Evolutionary conservation across 2,888 invertebrate genomes (phyloP), one percentile per base, ranked within the genome.

Genomic region (Drosophila dives): DNA sequence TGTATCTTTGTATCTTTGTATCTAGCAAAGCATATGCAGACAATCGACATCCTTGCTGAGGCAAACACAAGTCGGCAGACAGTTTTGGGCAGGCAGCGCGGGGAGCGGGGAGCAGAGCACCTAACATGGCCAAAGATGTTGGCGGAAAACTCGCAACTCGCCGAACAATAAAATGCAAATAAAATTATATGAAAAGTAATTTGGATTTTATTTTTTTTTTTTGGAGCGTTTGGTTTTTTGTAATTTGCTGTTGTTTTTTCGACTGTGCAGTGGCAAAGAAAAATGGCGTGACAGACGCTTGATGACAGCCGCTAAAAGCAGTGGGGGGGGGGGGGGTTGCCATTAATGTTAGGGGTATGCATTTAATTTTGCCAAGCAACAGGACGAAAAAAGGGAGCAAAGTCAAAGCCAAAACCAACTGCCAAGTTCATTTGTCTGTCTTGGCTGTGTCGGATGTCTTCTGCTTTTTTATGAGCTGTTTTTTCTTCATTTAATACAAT

Each of bases 401-500:
- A 48, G 42, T 36, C 65, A 63, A 63, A 40, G 40, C 29, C 32
- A 56, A 56, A 26, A 38, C 36, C 49, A 61, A 58, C 63, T 80
- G 81, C 65, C 78, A 81, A 75, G 72, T 80, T 82, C 62, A 77
- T 77, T 77, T 77, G 81, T 77, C 74, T 74, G 74, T 20, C 6
- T 40, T 34, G 71, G 33, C 69, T 72, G 58, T 48, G 64, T 62
- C 59, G 58, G 51, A 50, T 59, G 53, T 51, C 65, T 58, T 71
- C 64, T 54, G 64, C 0, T 75, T 80, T 75, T 75, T 77, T 80
- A 76, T 77, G 68, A 53, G 50, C 53, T 69, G 58, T 65, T 71
- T 80, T 72, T 85, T 77, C 60, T 69, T 73, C 81, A 76, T 86
- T 90, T 89, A 90, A 90, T 90, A 81, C 86, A 89, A 90, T 86